Percentiles rank a stretch among this genome's conserved stretches.
These are phyloP conservation scores for Drosophila heteroneura DNA, from an alignment of 2,888 invertebrate genomes.

Conservation along the genomic window DNA sequence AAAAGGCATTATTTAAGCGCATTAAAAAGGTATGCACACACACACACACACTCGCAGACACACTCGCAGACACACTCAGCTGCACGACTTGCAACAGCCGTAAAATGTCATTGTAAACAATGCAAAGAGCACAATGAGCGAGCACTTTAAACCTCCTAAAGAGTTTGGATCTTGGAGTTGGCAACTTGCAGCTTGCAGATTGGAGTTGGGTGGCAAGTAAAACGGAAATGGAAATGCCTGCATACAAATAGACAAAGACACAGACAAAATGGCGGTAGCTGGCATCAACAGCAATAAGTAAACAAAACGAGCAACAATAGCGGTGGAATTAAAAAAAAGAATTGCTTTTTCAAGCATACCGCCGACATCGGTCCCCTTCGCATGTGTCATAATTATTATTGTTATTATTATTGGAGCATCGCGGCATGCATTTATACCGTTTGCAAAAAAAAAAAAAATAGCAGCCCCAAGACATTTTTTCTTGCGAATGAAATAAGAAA, in stretches of 20 bases:
- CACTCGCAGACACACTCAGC: slow-evolving; percentile 4
- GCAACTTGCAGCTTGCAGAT: background rate
- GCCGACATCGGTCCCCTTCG: slow-evolving; percentile 14
- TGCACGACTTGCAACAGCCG: slow-evolving; percentile 62
- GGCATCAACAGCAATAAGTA: slow-evolving; percentile 25
- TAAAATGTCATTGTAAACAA: slow-evolving; percentile 67
- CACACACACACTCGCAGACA: slow-evolving; percentile 26
- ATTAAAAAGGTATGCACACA: slow-evolving; percentile 44
- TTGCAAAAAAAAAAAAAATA: background rate
- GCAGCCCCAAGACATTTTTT: background rate
- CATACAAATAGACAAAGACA: slow-evolving; percentile 9
- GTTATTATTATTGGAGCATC: background rate
- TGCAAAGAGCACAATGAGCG: slow-evolving; percentile 56
- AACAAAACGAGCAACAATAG: slow-evolving; percentile 38
- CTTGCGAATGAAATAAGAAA: background rate
- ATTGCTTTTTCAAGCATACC: slow-evolving; percentile 49
- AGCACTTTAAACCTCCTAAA: slow-evolving; percentile 50
- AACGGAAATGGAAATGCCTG: slow-evolving; percentile 18
- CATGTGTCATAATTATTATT: slow-evolving; percentile 1
- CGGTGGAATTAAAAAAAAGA: slow-evolving; percentile 67
- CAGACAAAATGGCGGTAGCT: slow-evolving; percentile 4
- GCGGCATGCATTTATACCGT: background rate
- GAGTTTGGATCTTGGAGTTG: slow-evolving; percentile 18
- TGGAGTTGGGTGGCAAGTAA: background rate
- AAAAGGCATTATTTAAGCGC: slow-evolving; percentile 66